phyloP scores from a whole-genome alignment of 2,113 vertebrate species.

The Petromus typicus region DNA sequence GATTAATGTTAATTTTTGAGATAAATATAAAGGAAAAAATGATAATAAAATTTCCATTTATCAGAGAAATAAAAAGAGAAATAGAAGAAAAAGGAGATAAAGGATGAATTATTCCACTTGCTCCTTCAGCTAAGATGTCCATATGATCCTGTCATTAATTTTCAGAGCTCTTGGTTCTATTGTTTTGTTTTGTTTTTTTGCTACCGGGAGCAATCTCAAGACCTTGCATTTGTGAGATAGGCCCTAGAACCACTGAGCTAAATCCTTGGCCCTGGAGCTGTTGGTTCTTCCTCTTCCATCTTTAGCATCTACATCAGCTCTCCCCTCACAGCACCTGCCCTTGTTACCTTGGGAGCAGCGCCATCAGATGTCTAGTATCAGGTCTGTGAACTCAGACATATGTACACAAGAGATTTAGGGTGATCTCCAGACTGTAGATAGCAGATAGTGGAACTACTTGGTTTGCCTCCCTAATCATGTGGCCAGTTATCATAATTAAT shows the following conservation, averaged over 20 bases:
- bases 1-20: background rate
- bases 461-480: background rate
- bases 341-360: background rate
- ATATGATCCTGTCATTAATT: background rate
- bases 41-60: background rate
- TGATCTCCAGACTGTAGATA: background rate
- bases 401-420: background rate
- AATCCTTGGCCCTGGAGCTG: background rate
- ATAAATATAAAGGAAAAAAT: background rate
- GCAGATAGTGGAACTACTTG: background rate
- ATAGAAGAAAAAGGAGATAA: background rate
- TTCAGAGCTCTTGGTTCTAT: no score
- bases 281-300: background rate
- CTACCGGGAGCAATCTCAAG: no score
- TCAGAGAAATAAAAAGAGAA: background rate
- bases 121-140: background rate
- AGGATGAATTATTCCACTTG: background rate
- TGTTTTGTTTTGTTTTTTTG: no score
- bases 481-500: background rate
- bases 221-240: no score
- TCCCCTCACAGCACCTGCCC: accelerated
- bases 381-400: background rate
- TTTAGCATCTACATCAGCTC: background rate
- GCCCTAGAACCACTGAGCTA: no score
- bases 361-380: background rate